Percentiles rank a stretch among this genome's conserved stretches.
Evolutionary conservation across 2,888 invertebrate genomes (phyloP).

Genomic region (Hypolimnas misippus): DNA sequence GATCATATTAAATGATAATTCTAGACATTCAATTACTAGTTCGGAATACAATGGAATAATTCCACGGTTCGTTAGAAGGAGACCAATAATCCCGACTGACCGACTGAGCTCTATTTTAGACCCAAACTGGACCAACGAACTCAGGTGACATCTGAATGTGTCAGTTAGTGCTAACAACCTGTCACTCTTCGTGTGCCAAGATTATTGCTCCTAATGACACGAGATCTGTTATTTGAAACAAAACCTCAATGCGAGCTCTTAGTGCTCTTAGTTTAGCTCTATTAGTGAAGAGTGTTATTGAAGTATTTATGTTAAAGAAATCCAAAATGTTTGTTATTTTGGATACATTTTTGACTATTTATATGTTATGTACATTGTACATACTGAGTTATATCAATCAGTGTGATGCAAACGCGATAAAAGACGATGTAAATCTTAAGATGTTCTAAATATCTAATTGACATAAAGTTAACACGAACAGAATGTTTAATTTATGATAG

Average conservation of each 20-base stretch:
- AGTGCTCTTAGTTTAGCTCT: background rate
- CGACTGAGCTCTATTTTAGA: conserved; percentile 35
- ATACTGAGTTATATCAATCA: too few species aligned
- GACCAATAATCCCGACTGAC: conserved; percentile 29
- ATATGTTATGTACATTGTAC: too few species aligned
- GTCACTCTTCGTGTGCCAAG: conserved; percentile 17
- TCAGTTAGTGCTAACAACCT: conserved; percentile 24
- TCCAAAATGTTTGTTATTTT: too few species aligned
- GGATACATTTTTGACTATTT: too few species aligned
- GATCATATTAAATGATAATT: too few species aligned
- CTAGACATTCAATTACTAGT: conserved; percentile 22
- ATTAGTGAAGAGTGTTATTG: too few species aligned
- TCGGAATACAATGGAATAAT: background rate
- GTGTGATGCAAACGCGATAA: too few species aligned
- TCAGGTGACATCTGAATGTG: conserved; percentile 20
- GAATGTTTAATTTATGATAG: too few species aligned
- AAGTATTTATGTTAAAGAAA: too few species aligned
- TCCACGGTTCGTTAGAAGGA: conserved; percentile 1
- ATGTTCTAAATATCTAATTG: too few species aligned
- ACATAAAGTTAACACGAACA: too few species aligned
- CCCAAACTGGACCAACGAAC: conserved; percentile 27
- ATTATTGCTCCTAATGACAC: background rate
- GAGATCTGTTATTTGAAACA: background rate
- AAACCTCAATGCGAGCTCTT: background rate
- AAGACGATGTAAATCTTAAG: too few species aligned